These are phyloP conservation scores for Paralichthys olivaceus DNA, from an alignment of 2,113 vertebrate species.

Conservation along the genomic window DNA sequence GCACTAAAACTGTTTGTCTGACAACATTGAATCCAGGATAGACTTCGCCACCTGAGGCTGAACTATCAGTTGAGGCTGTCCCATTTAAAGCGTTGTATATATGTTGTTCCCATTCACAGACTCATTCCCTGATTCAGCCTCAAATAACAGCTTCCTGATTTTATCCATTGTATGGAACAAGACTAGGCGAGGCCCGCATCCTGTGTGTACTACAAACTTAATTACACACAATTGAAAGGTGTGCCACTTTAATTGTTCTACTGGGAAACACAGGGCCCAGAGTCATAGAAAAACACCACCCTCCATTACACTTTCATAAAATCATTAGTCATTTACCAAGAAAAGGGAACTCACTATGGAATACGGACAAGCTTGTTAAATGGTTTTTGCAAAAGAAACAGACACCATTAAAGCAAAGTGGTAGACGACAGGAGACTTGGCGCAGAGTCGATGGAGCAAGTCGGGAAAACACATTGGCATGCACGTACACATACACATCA, in stretches of 20 bases:
- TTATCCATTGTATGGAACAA: constrained; percentile 38
- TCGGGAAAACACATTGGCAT: constrained; percentile 18
- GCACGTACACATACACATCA: background rate
- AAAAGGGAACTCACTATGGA: constrained; percentile 22
- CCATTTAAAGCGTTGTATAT: background rate
- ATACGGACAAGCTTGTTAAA: constrained; percentile 51
- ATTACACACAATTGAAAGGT: constrained; percentile 62
- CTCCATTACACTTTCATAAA: constrained; percentile 39
- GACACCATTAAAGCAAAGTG: constrained; percentile 47
- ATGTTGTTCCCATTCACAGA: constrained; percentile 17
- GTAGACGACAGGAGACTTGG: constrained; percentile 41
- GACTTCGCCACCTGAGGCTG: too few relatives aligned
- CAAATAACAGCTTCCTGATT: constrained; percentile 58
- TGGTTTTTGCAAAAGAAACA: constrained; percentile 31
- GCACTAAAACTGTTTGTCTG: too few relatives aligned
- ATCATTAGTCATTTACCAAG: constrained; percentile 49
- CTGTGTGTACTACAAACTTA: constrained; percentile 63
- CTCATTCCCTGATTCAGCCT: constrained; percentile 36
- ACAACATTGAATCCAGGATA: too few relatives aligned
- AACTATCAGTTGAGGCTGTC: too few relatives aligned
- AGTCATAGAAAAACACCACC: constrained; percentile 45
- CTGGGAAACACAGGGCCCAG: constrained; percentile 36
- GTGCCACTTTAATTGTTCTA: constrained; percentile 57
- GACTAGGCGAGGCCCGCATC: constrained; percentile 46
- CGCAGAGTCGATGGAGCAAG: constrained; percentile 10